These are phyloP conservation scores for Ridgeia piscesae DNA, from an alignment of 1,140 invertebrate species.

Conservation along the genomic window DNA sequence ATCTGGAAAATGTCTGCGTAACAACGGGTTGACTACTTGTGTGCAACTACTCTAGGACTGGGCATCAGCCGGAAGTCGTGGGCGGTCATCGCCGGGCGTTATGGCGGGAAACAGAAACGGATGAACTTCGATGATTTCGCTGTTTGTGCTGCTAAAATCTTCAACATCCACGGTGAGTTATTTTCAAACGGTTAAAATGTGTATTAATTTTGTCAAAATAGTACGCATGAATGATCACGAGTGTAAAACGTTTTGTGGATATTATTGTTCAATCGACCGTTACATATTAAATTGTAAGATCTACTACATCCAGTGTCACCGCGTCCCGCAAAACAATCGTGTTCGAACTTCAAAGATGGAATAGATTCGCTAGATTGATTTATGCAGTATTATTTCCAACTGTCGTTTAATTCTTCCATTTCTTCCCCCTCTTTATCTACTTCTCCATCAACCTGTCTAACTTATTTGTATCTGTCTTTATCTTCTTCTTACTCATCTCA, in stretches of 20 bases:
- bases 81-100: background rate
- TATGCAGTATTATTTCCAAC: too few species aligned
- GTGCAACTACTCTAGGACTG: background rate
- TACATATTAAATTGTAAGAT: too few species aligned
- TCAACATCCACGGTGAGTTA: background rate
- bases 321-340: too few species aligned
- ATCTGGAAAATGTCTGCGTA: background rate
- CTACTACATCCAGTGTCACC: too few species aligned
- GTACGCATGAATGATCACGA: too few species aligned
- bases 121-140: background rate
- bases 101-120: background rate
- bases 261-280: too few species aligned
- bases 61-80: background rate
- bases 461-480: background rate
- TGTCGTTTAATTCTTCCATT: too few species aligned
- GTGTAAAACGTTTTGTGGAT: too few species aligned
- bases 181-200: too few species aligned
- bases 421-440: background rate
- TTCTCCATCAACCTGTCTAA: background rate
- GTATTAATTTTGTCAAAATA: too few species aligned
- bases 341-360: too few species aligned
- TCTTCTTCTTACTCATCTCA: background rate
- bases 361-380: too few species aligned
- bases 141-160: background rate
- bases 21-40: background rate